phyloP scores from a whole-genome alignment of 2,888 invertebrate genomes.

The Deroplatys truncata region DNA sequence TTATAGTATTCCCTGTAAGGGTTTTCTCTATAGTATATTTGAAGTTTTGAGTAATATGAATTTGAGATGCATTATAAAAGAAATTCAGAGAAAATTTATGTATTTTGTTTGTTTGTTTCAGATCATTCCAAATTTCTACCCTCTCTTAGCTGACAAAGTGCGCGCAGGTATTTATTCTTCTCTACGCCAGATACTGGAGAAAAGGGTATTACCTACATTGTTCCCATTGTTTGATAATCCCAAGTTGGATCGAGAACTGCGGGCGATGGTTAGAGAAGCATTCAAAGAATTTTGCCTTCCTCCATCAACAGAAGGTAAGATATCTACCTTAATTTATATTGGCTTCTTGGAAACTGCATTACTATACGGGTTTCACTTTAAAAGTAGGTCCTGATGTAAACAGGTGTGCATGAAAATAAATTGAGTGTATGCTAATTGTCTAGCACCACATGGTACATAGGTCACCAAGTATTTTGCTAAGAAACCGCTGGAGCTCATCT shows the following conservation, averaged over 20 bases:
- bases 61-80: too few species aligned
- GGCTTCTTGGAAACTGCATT: background rate
- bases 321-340: background rate
- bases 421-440: background rate
- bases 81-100: background rate
- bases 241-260: constrained; percentile 78
- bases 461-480: too few species aligned
- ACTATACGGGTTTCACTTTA: background rate
- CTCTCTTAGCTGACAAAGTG: constrained; percentile 72
- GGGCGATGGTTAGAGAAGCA: constrained; percentile 80
- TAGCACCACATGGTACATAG: too few species aligned
- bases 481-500: too few species aligned
- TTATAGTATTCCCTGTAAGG: too few species aligned
- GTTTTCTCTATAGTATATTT: too few species aligned
- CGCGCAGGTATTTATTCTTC: constrained; percentile 78
- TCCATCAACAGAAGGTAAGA: constrained; percentile 51
- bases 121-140: constrained; percentile 85
- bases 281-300: constrained; percentile 84
- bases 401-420: too few species aligned
- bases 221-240: constrained; percentile 84
- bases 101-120: constrained; percentile 43
- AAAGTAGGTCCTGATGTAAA: too few species aligned
- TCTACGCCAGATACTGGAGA: constrained; percentile 80
- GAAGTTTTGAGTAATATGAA: too few species aligned
- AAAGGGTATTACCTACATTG: constrained; percentile 83